Evolutionary conservation across 2,113 vertebrate genomes (phyloP), one percentile per base, ranked within the genome.

Genomic region (Albula goreensis): DNA sequence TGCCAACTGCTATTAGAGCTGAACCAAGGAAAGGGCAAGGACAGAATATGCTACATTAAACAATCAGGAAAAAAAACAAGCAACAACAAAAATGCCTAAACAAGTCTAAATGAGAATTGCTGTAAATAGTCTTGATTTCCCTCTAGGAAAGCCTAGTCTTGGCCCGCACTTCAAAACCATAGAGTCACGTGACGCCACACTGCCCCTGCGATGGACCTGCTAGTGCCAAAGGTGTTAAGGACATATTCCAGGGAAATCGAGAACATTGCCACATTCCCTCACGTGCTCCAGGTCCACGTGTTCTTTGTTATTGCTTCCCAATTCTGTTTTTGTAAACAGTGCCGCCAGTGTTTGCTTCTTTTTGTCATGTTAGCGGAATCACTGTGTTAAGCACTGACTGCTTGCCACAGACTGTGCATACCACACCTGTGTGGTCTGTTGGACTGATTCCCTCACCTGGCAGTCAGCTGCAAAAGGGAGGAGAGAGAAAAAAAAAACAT

Each of bases 291-390:
- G 60, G 22, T 25, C 82, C 50, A 56, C 25, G 88, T 89, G 88
- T 91, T 89, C 90, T 74, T 60, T 87, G 80, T 80, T 66, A 60
- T 92, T 89, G 86, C 89, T 92, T 92, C 88, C 91, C 83, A 81
- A 87, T 89, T 87, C 89, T 31, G 87, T 85, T 91, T 89, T 85
- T 91, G 86, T 89, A 88, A 92, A 88, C 86, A 74, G 70, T 74
- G 70, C 70, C 9, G n/a, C 70, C 70, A 74, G n/a, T 74, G 22
- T 74, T 74, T 31, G 70, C 70, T 74, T 74, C n/a, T 74, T 31
- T 31, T 74, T 4, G 22, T 22, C 70, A 31, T 31, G 70, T 74
- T 74, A 74, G 70, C n/a, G 22, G 70, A 74, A 31, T 70, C n/a
- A 22, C 53, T 70, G 63, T 70, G 3, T 17, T 74, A 70, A 70